These are phyloP conservation scores for Pitangus sulphuratus DNA, from an alignment of 2,797 vertebrate species.

Conservation along the genomic window DNA sequence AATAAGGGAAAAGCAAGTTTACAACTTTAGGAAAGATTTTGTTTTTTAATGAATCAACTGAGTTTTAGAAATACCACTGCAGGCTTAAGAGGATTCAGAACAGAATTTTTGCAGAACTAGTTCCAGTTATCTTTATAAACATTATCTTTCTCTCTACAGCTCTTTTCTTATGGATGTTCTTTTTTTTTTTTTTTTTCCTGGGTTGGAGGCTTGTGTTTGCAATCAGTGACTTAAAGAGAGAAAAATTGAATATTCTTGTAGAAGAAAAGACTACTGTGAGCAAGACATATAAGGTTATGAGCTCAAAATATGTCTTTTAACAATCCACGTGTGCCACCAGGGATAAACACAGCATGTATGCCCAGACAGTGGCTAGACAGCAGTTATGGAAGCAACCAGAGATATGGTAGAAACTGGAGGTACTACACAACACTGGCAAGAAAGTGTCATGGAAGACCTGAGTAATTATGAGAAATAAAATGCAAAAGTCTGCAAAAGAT, in stretches of 20 bases:
- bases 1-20: background rate
- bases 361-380: background rate
- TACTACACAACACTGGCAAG: background rate
- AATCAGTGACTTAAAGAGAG: background rate
- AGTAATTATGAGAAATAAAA: background rate
- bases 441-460: background rate
- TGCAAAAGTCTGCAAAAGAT: background rate
- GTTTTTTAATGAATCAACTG: background rate
- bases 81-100: background rate
- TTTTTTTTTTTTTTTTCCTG: background rate
- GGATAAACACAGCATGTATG: background rate
- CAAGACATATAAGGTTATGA: rapidly evolving
- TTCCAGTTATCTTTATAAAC: background rate
- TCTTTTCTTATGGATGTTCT: background rate
- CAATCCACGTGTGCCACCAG: rapidly evolving
- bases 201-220: rapidly evolving
- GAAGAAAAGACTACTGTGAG: background rate
- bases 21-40: background rate
- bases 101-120: background rate
- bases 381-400: background rate
- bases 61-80: background rate
- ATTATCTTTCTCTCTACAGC: background rate
- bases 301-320: background rate
- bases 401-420: background rate
- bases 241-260: background rate